Evolutionary conservation across 2,888 invertebrate species (phyloP).

Genomic region (Notodonta ziczac): DNA sequence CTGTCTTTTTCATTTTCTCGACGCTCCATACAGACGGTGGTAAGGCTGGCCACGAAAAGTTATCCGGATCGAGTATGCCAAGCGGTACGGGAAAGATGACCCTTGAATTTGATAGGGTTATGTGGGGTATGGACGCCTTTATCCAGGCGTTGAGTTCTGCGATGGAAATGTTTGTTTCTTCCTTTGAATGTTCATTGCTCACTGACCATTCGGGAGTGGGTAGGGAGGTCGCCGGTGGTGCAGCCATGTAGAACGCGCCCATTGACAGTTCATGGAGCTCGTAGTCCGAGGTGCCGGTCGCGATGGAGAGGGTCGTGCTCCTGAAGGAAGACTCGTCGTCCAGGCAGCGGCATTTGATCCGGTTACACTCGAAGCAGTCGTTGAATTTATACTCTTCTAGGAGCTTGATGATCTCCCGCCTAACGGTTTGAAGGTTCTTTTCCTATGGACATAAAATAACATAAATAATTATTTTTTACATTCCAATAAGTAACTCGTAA

Average conservation of each 20-base stretch:
- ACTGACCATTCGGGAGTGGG: conserved; percentile 33
- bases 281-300: conserved; percentile 11
- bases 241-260: conserved; percentile 16
- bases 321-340: conserved; percentile 12
- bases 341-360: conserved; percentile 42
- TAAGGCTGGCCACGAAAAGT: conserved; percentile 41
- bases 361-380: conserved; percentile 44
- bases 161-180: conserved; percentile 6
- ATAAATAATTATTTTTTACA: not conserved
- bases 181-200: conserved; percentile 10
- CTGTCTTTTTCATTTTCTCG: conserved; percentile 22
- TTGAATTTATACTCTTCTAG: conserved; percentile 39
- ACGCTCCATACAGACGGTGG: conserved; percentile 40
- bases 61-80: conserved; percentile 23
- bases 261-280: conserved; percentile 10
- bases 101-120: conserved; percentile 14
- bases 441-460: conserved; percentile 37
- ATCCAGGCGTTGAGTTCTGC: conserved; percentile 29
- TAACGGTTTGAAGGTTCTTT: conserved; percentile 44
- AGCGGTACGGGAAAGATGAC: conserved; percentile 28
- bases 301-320: conserved; percentile 24
- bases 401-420: conserved; percentile 44
- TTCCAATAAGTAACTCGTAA: no score
- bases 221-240: conserved; percentile 32
- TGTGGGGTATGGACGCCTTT: conserved; percentile 29